Evolutionary conservation across 2,888 invertebrate genomes (phyloP).

Genomic region (Ischnus inquisitorius): DNA sequence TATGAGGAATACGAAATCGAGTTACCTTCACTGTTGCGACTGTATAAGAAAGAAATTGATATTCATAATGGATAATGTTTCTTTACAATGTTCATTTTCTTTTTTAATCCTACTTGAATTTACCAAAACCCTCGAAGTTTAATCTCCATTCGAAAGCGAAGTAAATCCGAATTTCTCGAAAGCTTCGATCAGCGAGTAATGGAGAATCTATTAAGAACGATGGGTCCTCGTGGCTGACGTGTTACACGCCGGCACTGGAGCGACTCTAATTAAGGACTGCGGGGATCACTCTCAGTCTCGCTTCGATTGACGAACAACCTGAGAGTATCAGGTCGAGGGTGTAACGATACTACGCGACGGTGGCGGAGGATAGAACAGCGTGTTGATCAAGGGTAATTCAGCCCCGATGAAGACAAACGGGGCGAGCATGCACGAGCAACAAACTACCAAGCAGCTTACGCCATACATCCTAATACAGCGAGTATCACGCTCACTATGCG

Average conservation of each 20-base stretch:
- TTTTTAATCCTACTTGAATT: not conserved
- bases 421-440: slow-evolving; percentile 41
- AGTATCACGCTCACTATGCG: slow-evolving; percentile 22
- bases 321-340: slow-evolving; percentile 26
- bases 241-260: slow-evolving; percentile 42
- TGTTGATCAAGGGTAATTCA: slow-evolving; percentile 66
- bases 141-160: not conserved
- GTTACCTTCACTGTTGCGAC: not conserved
- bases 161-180: slow-evolving; percentile 42
- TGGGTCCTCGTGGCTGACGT: slow-evolving; percentile 47
- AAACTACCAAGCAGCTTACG: slow-evolving; percentile 24
- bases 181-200: slow-evolving; percentile 54
- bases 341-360: slow-evolving; percentile 21
- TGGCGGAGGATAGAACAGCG: slow-evolving; percentile 45
- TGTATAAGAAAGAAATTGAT: not conserved
- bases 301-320: slow-evolving; percentile 61
- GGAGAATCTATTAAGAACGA: slow-evolving; percentile 59
- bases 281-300: slow-evolving; percentile 50
- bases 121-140: not conserved
- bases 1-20: slow-evolving; percentile 18
- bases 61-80: not conserved
- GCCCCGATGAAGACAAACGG: slow-evolving; percentile 64
- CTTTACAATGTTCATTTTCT: not conserved
- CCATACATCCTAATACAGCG: slow-evolving; percentile 55
- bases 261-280: slow-evolving; percentile 60